Base-by-base conservation (phyloP, 2,888 invertebrate species). In the Drosophila lutescens region DNA sequence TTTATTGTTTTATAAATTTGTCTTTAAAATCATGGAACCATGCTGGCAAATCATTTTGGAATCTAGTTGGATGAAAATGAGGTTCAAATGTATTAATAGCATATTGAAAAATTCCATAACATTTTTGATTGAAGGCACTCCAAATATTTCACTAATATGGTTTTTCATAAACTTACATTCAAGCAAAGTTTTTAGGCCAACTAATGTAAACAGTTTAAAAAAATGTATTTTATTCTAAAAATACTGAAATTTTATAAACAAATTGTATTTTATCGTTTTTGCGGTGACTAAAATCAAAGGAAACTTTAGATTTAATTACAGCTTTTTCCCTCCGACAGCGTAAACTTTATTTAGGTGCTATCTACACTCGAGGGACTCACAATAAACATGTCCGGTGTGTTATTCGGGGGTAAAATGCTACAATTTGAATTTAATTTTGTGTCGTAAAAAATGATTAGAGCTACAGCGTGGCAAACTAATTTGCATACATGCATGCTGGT, bases 381-480 rank as follows among this genome's bases (percentile, higher is more conserved):
- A 65, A 65, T 40, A 46, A 46, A 44, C 63, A 53, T 30, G 53
- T 40, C 46, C 62, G 53, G 20, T 5, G 44, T 17, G 61, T 60
- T 62, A 26, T 47, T 26, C 41, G 40, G 17, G 13, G 17, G 44
- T 46, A 32, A 32, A 41, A 40, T 13, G 15, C 36, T 46, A 38
- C 36, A 43, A 59, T 59, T 68, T 53, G 46, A 68, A 68, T 67
- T 69, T 68, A 68, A 68, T 69, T 69, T 20, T 30, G 68, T 59
- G 36, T 41, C 41, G 59, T 69, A 68, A 68, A 69, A 69, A 68
- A 68, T 54, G 41, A 69, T 69, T 69, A 59, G 36, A 68, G 49
- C 46, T n/a, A 15, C 23, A n/a, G 46, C 47, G 34, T 13, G 30
- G 51, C 20, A 68, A 53, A 59, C 68, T 69, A 68, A 69, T 67